A percentile compares a stretch with the other conserved stretches of the same genome.
phyloP scores from a whole-genome alignment of 2,797 vertebrate species.

The Sebastes nivosus region DNA sequence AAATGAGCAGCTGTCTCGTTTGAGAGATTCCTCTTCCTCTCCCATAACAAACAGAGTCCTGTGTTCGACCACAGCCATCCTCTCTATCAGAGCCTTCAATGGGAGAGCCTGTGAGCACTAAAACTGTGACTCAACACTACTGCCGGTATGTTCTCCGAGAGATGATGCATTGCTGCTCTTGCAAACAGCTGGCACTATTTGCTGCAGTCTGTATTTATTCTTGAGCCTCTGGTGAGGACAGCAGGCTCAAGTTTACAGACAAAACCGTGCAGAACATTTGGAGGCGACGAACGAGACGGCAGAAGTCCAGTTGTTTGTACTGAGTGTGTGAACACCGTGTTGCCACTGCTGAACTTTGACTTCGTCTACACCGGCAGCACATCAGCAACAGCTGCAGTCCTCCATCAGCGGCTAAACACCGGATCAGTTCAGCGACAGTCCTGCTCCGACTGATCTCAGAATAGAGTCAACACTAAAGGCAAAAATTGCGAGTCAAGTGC shows the following conservation, averaged over 20 bases:
- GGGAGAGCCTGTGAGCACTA: background rate
- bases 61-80: conserved; percentile 40
- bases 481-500: no score
- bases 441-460: background rate
- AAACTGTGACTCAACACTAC: conserved; percentile 37
- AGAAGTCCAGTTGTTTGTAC: background rate
- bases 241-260: background rate
- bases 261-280: background rate
- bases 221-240: background rate
- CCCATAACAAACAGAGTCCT: conserved; percentile 62
- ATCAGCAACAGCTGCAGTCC: conserved; percentile 39
- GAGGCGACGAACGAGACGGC: background rate
- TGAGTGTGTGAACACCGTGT: background rate
- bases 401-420: background rate
- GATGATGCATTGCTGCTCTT: background rate
- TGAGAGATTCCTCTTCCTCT: conserved; percentile 68
- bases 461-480: background rate
- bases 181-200: background rate
- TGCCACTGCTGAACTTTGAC: conserved; percentile 29
- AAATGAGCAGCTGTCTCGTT: conserved; percentile 73
- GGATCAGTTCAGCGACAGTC: background rate
- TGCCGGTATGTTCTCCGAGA: conserved; percentile 12
- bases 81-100: conserved; percentile 34
- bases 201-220: background rate
- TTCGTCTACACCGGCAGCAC: conserved; percentile 16